phyloP scores from a whole-genome alignment of 30 jellyfish, hydroid and myxozoan species.

The Mastigias papua region DNA sequence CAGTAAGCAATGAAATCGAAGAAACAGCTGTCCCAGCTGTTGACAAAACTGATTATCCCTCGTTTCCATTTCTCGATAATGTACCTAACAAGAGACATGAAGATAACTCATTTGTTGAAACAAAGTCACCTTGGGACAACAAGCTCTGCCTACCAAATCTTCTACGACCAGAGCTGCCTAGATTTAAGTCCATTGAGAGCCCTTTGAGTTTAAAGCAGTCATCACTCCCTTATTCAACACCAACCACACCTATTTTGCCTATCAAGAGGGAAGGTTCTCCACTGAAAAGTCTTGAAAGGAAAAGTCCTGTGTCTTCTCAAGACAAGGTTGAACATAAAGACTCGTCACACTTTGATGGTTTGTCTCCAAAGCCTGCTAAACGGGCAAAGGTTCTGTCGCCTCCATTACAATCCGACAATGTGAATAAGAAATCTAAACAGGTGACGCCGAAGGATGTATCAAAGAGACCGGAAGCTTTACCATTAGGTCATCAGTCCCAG shows the following conservation, averaged over 20 bases:
- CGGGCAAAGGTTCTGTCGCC: constrained; percentile 30
- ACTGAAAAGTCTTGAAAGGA: background rate
- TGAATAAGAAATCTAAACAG: background rate
- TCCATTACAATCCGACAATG: constrained; percentile 11
- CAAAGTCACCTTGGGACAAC: constrained; percentile 55
- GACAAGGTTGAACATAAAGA: background rate
- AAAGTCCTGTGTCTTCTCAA: background rate
- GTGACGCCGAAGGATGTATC: background rate
- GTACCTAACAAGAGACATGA: constrained; percentile 38
- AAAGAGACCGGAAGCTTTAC: background rate
- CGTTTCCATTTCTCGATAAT: background rate
- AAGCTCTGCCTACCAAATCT: constrained; percentile 54
- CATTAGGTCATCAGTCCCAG: background rate
- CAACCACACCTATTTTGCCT: background rate
- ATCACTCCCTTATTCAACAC: background rate
- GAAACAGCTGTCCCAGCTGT: background rate
- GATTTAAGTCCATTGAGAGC: constrained; percentile 72
- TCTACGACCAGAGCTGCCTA: constrained; percentile 85
- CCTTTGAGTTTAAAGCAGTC: constrained; percentile 36
- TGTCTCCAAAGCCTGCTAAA: constrained; percentile 25
- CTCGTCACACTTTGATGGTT: background rate
- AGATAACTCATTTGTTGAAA: constrained; percentile 85
- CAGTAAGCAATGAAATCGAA: background rate
- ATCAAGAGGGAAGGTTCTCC: constrained; percentile 8
- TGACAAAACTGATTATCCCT: background rate